Evolutionary conservation across 2,888 invertebrate genomes (phyloP).

Genomic region (Troides helena): DNA sequence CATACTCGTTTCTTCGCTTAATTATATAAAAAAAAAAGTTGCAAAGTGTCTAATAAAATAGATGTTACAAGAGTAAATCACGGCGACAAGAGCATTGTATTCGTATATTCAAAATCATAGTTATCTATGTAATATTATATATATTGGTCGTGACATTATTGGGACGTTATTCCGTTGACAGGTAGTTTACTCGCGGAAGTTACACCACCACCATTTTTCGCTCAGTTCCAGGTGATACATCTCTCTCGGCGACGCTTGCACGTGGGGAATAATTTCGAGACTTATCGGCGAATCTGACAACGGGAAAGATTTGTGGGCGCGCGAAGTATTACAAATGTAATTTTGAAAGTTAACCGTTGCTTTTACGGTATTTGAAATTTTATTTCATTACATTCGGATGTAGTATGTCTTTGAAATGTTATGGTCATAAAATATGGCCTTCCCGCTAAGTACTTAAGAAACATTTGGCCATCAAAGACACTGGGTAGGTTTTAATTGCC

Average conservation of each 20-base stretch:
- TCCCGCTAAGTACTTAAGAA: too few relatives aligned
- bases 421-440: too few relatives aligned
- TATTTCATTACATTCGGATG: neutral
- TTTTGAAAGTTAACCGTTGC: neutral
- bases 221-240: constrained; percentile 8
- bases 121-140: too few relatives aligned
- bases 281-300: constrained; percentile 20
- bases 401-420: too few relatives aligned
- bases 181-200: neutral
- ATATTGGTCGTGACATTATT: neutral
- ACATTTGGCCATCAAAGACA: too few relatives aligned
- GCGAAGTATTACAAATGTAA: constrained; percentile 15
- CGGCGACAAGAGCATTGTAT: too few relatives aligned
- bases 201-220: neutral
- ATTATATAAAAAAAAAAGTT: too few relatives aligned
- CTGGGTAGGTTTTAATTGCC: too few relatives aligned
- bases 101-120: too few relatives aligned
- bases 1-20: too few relatives aligned
- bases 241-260: constrained; percentile 1
- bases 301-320: constrained; percentile 14
- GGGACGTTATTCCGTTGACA: constrained; percentile 1
- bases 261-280: constrained; percentile 21
- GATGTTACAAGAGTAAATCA: too few relatives aligned
- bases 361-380: neutral
- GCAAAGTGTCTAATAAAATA: too few relatives aligned